Conservation (phyloP, 2,797 vertebrate genomes). For the Tokudaia muenninki region DNA sequence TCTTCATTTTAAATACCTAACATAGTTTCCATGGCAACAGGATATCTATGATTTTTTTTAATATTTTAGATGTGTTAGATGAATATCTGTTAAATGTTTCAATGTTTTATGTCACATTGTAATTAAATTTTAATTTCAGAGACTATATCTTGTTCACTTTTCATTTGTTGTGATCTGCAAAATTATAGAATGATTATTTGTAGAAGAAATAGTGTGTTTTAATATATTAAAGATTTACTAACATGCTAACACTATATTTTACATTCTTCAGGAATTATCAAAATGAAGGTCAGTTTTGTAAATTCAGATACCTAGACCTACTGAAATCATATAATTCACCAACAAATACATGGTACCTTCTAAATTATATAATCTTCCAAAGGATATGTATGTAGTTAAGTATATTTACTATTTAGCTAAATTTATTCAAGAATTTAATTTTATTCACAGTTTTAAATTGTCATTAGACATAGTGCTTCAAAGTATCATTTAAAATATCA, state of each 20-base stretch:
- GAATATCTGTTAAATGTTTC: neutral
- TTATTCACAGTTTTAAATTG: neutral
- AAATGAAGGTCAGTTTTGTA: neutral
- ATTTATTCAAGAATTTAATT: neutral
- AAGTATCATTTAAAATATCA: neutral
- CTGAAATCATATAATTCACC: neutral
- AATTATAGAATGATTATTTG: neutral
- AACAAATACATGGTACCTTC: neutral
- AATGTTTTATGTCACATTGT: neutral
- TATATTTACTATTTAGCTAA: neutral
- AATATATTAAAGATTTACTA: neutral
- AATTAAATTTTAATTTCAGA: neutral
- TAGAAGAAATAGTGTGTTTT: neutral
- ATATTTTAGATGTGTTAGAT: neutral
- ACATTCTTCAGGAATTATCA: neutral
- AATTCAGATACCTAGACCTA: neutral
- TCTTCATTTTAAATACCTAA: neutral
- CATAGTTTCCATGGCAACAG: neutral
- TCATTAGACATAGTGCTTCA: neutral
- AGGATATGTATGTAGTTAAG: neutral
- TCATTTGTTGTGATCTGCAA: neutral
- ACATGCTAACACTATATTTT: neutral
- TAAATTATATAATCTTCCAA: neutral
- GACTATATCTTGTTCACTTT: neutral
- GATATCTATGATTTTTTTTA: neutral